Conservation (phyloP, 2,888 invertebrate species). For the Trachelus stipa region DNA sequence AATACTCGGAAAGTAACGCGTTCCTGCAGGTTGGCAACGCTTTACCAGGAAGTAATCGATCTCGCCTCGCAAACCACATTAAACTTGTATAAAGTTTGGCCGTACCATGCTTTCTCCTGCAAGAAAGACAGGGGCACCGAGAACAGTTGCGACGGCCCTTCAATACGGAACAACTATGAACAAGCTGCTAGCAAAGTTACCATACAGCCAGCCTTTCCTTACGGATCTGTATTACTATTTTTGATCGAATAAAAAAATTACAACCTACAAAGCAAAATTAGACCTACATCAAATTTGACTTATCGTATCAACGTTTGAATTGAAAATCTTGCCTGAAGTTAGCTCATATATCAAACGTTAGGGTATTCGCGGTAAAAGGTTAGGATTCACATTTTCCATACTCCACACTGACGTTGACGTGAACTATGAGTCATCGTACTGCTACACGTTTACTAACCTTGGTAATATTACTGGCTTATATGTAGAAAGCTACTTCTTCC, state of each 20-base stretch:
- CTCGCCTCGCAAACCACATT: conserved; percentile 18
- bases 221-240: background rate
- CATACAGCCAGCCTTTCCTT: background rate
- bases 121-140: background rate
- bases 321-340: background rate
- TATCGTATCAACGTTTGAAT: background rate
- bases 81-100: conserved; percentile 20
- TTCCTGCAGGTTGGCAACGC: background rate
- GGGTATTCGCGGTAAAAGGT: background rate
- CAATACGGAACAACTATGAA: background rate
- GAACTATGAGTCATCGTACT: background rate
- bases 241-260: background rate
- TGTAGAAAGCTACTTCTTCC: background rate
- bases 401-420: background rate
- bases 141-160: background rate
- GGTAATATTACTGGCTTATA: background rate
- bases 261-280: background rate
- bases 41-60: conserved; percentile 25
- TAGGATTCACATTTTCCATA: background rate
- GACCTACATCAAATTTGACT: background rate
- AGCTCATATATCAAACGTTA: background rate
- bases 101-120: background rate
- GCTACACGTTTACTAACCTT: background rate
- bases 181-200: background rate
- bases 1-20: background rate